These are phyloP conservation scores for Coreoperca whiteheadi DNA, from an alignment of 2,113 vertebrate genomes.

Conservation along the genomic window DNA sequence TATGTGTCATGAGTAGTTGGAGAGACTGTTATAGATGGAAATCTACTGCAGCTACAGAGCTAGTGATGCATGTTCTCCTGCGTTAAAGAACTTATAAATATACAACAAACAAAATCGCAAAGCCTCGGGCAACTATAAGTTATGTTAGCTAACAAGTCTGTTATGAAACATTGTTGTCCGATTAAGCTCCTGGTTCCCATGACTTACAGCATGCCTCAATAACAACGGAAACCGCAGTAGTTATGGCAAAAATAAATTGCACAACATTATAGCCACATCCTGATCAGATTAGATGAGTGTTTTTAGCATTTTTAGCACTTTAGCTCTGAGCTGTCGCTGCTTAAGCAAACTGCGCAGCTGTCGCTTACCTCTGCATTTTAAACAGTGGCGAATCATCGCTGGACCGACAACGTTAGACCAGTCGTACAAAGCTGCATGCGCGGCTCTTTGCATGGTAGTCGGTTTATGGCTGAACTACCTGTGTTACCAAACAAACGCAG, in stretches of 20 bases:
- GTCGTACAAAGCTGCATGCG: not conserved
- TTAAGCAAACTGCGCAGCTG: no score
- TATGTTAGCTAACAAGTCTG: not conserved
- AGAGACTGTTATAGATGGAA: not conserved
- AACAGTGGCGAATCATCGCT: constrained; percentile 42
- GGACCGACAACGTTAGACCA: constrained; percentile 9
- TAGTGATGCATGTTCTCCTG: no score
- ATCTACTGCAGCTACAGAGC: not conserved
- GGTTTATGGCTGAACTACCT: accelerated
- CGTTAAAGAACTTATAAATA: not conserved
- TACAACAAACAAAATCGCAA: not conserved
- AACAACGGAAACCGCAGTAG: not conserved
- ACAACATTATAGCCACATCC: not conserved
- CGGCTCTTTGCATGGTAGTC: constrained; percentile 50
- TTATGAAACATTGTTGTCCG: not conserved
- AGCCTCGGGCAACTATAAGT: not conserved
- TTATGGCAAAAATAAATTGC: not conserved
- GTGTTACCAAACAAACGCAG: not conserved
- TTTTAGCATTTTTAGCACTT: constrained; percentile 63
- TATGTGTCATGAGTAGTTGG: not conserved
- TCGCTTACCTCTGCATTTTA: constrained; percentile 67
- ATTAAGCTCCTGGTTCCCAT: no score
- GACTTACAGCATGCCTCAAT: not conserved
- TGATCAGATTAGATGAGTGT: constrained; percentile 5
- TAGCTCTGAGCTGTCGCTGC: constrained; percentile 1